phyloP scores from a whole-genome alignment of 53 echinoderm and acorn worm species.

The Mesocentrotus franciscanus region DNA sequence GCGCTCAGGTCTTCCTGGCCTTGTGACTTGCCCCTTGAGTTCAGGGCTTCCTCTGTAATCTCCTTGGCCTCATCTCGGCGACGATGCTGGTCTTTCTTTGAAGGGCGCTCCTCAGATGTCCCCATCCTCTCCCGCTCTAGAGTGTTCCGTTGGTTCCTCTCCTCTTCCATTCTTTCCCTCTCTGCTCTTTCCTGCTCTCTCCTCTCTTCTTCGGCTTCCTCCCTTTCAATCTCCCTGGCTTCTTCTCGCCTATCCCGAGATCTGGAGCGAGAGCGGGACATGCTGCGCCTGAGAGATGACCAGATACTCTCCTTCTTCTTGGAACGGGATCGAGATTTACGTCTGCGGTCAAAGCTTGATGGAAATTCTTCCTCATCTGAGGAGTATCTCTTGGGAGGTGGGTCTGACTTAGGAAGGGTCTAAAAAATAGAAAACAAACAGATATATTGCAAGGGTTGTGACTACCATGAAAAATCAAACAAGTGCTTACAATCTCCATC shows the following conservation, averaged over 20 bases:
- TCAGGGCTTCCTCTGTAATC: slow-evolving; percentile 35
- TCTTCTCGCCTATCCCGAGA: slow-evolving; percentile 79
- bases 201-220: slow-evolving; percentile 78
- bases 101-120: slow-evolving; percentile 37
- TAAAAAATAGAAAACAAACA: slow-evolving; percentile 42
- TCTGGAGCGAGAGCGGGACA: slow-evolving; percentile 70
- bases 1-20: slow-evolving; percentile 48
- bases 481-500: too few relatives aligned
- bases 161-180: slow-evolving; percentile 74
- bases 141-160: slow-evolving; percentile 64
- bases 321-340: slow-evolving; percentile 67
- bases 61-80: slow-evolving; percentile 50
- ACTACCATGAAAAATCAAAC: background rate
- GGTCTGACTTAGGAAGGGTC: slow-evolving; percentile 72
- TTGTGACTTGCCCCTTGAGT: slow-evolving; percentile 5
- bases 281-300: slow-evolving; percentile 61
- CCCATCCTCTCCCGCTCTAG: slow-evolving; percentile 31
- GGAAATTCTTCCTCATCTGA: slow-evolving; percentile 79
- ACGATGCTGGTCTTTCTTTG: slow-evolving; percentile 40
- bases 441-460: background rate
- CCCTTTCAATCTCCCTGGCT: slow-evolving; percentile 65
- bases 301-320: slow-evolving; percentile 69
- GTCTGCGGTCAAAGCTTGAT: slow-evolving; percentile 73
- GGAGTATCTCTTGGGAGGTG: slow-evolving; percentile 72
- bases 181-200: slow-evolving; percentile 69